phyloP scores from a whole-genome alignment of 2,113 vertebrate species.

The Antennarius striatus region DNA sequence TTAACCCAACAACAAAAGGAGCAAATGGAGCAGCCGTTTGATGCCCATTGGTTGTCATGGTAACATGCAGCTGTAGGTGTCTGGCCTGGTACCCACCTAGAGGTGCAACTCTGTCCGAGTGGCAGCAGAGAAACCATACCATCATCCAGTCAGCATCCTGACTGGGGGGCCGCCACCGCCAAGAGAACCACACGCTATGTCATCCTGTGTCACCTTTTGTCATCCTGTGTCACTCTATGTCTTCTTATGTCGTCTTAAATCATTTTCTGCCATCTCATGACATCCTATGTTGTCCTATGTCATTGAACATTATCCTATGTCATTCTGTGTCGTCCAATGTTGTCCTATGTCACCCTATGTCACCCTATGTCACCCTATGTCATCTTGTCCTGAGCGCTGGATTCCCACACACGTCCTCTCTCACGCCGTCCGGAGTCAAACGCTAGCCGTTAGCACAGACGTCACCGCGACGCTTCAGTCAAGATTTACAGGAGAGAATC shows the following conservation, averaged over 20 bases:
- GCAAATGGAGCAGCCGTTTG: too few species aligned
- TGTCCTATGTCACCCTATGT: too few species aligned
- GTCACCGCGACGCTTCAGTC: constrained; percentile 36
- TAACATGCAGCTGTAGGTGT: constrained; percentile 2
- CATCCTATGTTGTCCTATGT: too few species aligned
- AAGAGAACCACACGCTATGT: constrained; percentile 4
- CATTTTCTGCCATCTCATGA: too few species aligned
- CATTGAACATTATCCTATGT: too few species aligned
- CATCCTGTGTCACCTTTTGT: too few species aligned
- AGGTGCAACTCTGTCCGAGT: constrained; percentile 84
- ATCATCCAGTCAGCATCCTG: constrained; percentile 84
- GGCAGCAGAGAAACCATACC: constrained; percentile 88
- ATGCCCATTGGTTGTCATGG: too few species aligned
- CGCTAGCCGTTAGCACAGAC: constrained; percentile 1
- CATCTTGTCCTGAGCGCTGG: background rate
- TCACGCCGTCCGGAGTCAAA: background rate
- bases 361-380: background rate
- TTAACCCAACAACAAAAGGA: too few species aligned
- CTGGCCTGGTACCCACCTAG: constrained; percentile 81
- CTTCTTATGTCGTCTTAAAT: too few species aligned
- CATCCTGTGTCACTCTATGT: too few species aligned
- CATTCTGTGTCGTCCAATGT: too few species aligned
- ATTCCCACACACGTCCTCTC: constrained; percentile 9
- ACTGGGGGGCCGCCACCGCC: constrained; percentile 16
- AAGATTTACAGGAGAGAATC: constrained; percentile 38